Percentiles rank a stretch among this genome's conserved stretches.
phyloP scores from a whole-genome alignment of 2,113 vertebrate genomes.

The Rhinichthys klamathensis region DNA sequence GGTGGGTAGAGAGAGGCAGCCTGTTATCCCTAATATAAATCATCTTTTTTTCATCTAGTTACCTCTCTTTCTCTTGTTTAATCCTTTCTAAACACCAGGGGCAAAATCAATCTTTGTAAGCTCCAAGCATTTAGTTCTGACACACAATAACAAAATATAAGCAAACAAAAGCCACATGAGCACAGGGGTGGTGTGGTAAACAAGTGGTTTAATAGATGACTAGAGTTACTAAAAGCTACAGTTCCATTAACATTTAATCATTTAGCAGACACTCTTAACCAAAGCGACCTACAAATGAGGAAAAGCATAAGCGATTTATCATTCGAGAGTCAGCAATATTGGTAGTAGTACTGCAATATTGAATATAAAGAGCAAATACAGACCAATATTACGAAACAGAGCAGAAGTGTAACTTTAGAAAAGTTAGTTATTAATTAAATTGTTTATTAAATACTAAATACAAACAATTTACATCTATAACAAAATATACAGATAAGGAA shows the following conservation, averaged over 20 bases:
- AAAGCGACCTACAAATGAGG: constrained; percentile 12
- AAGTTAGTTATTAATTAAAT: not conserved
- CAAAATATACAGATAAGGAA: not conserved
- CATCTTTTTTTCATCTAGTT: constrained; percentile 44
- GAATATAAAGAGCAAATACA: not conserved
- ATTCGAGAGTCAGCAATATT: not conserved
- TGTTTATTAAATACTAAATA: not conserved
- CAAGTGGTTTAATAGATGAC: constrained; percentile 42
- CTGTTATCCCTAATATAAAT: constrained; percentile 43
- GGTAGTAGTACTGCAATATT: not conserved
- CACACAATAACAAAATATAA: constrained; percentile 36
- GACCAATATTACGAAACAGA: not conserved
- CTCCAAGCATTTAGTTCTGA: constrained; percentile 36
- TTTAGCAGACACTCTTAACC: constrained; percentile 20
- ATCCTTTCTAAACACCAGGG: constrained; percentile 41
- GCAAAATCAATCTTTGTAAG: constrained; percentile 44
- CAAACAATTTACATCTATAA: not conserved
- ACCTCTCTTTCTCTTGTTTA: constrained; percentile 31
- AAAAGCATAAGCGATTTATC: constrained; percentile 9
- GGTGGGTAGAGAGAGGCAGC: not conserved
- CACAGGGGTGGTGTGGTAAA: not conserved
- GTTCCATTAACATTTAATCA: constrained; percentile 15
- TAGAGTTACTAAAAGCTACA: constrained; percentile 25
- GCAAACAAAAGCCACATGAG: constrained; percentile 40
- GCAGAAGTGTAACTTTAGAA: not conserved